Conservation (phyloP, 2,888 invertebrate genomes). For the Dolomedes plantarius region DNA sequence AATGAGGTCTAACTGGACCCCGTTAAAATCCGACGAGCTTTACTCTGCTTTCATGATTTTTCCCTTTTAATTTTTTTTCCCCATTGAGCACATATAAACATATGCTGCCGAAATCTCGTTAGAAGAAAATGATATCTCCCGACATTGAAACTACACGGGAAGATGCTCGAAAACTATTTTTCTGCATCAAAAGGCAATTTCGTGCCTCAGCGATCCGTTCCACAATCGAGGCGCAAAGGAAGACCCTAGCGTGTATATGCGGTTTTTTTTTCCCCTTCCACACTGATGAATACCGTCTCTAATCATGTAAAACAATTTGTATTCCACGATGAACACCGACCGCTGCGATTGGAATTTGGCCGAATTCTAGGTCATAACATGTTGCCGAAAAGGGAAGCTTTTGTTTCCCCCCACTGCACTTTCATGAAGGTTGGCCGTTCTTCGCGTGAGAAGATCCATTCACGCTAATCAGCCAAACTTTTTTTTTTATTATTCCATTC, state of each 20-base stretch:
- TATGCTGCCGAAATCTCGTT: too few species aligned
- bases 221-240: neutral
- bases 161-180: neutral
- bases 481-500: neutral
- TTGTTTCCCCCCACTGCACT: neutral
- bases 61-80: too few species aligned
- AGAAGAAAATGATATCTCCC: too few species aligned
- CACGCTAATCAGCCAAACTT: neutral
- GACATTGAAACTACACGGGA: too few species aligned
- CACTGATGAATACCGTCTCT: neutral
- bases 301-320: constrained; percentile 8
- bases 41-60: too few species aligned
- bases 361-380: neutral
- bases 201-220: neutral
- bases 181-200: neutral
- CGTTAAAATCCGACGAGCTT: too few species aligned
- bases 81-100: too few species aligned
- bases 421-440: neutral
- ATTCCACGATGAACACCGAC: neutral
- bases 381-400: neutral
- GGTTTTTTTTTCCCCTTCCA: too few species aligned
- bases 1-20: too few species aligned
- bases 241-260: neutral
- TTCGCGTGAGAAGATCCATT: neutral
- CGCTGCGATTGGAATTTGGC: neutral